phyloP scores from a whole-genome alignment of 30 jellyfish, hydroid and myxozoan species.

The Pseudorhiza aurosa region DNA sequence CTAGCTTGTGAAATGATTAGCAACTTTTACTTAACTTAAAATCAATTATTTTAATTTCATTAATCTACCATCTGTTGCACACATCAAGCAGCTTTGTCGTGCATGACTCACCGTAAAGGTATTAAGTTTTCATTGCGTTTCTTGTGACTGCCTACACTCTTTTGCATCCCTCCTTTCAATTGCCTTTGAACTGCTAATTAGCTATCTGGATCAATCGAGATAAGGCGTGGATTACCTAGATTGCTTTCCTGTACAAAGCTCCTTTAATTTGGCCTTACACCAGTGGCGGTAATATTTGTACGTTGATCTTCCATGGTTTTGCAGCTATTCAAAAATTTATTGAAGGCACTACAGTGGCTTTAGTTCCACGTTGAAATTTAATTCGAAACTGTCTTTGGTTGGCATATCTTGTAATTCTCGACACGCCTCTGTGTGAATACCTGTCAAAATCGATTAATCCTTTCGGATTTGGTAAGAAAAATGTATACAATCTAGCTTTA shows the following conservation, averaged over 20 bases:
- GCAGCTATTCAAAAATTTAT: not conserved
- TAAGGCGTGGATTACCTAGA: not conserved
- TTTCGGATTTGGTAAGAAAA: too few relatives aligned
- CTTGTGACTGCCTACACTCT: too few relatives aligned
- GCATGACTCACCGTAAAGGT: too few relatives aligned
- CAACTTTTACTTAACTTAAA: too few relatives aligned
- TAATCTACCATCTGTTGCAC: too few relatives aligned
- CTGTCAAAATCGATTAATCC: not conserved
- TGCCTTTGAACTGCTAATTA: too few relatives aligned
- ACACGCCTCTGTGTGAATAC: not conserved
- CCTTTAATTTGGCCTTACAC: not conserved
- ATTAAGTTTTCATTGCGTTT: too few relatives aligned
- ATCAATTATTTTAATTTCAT: too few relatives aligned
- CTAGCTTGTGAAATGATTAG: too few relatives aligned
- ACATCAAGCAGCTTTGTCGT: too few relatives aligned
- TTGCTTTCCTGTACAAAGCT: not conserved
- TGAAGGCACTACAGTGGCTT: not conserved
- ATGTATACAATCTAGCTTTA: too few relatives aligned
- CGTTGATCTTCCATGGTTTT: not conserved
- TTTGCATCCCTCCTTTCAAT: too few relatives aligned
- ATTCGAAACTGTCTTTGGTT: not conserved
- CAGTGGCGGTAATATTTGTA: not conserved
- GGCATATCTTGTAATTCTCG: not conserved
- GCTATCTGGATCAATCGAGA: not conserved
- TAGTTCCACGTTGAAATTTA: not conserved